Evolutionary conservation across 2,888 invertebrate genomes (phyloP), one percentile per base, ranked within the genome.

Genomic region (Phasia obesa): DNA sequence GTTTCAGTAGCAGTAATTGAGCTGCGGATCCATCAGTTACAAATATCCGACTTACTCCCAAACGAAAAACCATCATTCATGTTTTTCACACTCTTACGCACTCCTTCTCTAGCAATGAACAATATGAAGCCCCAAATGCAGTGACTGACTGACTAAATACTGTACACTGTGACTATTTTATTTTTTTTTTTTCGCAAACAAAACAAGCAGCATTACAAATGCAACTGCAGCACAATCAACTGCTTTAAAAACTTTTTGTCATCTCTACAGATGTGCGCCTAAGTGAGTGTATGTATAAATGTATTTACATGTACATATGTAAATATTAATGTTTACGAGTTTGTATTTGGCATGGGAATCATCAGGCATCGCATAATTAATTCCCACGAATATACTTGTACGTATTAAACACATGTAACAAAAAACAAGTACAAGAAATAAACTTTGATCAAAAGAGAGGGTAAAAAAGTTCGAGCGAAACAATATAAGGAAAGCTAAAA

Each of bases 371-470:
- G 78, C 85, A 85, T 85, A 85, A 85, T 85, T 85, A 85, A 85
- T 85, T 85, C 85, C 85, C 85, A 85, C 85, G 85, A 85, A 85
- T 84, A 84, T 84, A 84, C 70, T 73, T 84, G 70, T 76, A 84
- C 70, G 76, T 84, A 74, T 76, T 78, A 71, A 83, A 71, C 75
- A 79, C 60, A 79, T 83, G 83, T 75, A 74, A 42, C 47, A 44
- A 44, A 74, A n/a, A 51, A 51, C 38, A 64, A 71, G 19, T 27
- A 64, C 38, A 25, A 59, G 31, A 31, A 25, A 31, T 74, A 67
- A 31, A 42, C 21, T 42, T 42, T 0, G n/a, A n/a, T 19, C 25
- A 59, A 55, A 6, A 44, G 11, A 47, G 42, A 31, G 76, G 51
- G n/a, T 19, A 25, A 19, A 69, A 65, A 76, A 49, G 65, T 25